Conservation (phyloP, 2,888 invertebrate genomes). For the Andrena chrysosceles region DNA sequence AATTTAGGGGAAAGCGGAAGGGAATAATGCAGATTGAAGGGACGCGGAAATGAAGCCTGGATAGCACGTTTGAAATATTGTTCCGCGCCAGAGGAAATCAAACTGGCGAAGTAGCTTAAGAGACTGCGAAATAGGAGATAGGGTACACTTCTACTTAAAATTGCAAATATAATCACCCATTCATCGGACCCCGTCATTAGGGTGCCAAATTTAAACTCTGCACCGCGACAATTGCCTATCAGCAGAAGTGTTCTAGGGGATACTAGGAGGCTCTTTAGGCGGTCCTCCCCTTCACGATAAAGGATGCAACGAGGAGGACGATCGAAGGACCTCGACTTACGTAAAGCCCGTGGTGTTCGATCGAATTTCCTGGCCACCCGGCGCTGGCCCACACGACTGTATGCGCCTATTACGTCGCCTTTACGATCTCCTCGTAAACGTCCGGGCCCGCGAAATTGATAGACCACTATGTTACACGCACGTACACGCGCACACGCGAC, state of each 20-base stretch:
- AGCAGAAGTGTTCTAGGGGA: background rate
- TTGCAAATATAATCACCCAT: no score
- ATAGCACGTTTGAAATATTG: constrained; percentile 15
- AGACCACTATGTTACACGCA: constrained; percentile 73
- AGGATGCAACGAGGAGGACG: constrained; percentile 28
- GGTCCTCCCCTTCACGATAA: background rate
- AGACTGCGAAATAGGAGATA: background rate
- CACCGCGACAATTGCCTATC: background rate
- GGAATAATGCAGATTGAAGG: constrained; percentile 5
- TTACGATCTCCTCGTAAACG: constrained; percentile 82
- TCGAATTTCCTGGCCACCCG: constrained; percentile 72
- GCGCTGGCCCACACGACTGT: constrained; percentile 54
- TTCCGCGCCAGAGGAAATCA: background rate
- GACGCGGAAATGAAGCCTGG: background rate
- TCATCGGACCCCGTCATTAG: background rate
- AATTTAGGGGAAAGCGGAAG: constrained; percentile 12
- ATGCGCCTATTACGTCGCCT: constrained; percentile 69
- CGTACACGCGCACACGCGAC: constrained; percentile 26
- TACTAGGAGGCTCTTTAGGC: background rate
- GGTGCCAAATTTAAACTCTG: background rate
- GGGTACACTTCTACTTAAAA: no score
- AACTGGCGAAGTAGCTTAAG: background rate
- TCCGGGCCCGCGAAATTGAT: constrained; percentile 77
- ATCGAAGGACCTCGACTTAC: constrained; percentile 70
- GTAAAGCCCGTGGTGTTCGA: constrained; percentile 70